These are phyloP conservation scores for Meriones unguiculatus DNA, from an alignment of 2,113 vertebrate genomes.

Conservation along the genomic window DNA sequence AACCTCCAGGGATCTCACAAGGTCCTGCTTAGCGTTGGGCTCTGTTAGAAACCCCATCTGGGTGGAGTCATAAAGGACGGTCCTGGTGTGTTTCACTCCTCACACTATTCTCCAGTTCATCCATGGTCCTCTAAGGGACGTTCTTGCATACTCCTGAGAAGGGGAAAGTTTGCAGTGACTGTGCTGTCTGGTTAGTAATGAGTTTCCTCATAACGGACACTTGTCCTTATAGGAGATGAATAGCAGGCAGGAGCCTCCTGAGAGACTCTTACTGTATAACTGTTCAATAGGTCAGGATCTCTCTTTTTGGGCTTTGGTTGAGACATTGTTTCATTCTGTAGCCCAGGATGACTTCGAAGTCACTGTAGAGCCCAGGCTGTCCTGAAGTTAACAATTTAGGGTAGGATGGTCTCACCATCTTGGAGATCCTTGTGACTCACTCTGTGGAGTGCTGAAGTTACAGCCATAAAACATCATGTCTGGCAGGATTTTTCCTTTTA, in stretches of 20 bases:
- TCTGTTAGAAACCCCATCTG: background rate
- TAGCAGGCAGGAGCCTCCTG: too few species aligned
- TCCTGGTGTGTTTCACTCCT: background rate
- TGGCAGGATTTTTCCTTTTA: background rate
- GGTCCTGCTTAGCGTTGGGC: background rate
- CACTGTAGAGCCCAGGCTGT: background rate
- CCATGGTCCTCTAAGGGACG: too few species aligned
- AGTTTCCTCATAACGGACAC: too few species aligned
- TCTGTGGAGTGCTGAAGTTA: background rate
- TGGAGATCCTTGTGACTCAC: background rate
- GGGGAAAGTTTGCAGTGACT: too few species aligned
- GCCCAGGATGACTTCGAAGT: background rate
- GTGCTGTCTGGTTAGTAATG: too few species aligned
- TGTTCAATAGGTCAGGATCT: fast-evolving
- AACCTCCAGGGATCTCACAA: background rate
- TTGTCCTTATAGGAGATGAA: too few species aligned
- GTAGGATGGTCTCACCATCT: background rate
- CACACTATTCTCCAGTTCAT: background rate
- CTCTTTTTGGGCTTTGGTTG: background rate
- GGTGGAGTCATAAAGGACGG: background rate
- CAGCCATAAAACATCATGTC: background rate
- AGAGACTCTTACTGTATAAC: too few species aligned
- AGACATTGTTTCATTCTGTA: background rate
- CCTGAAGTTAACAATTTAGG: background rate
- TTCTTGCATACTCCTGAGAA: too few species aligned